Evolutionary conservation across 2,113 vertebrate species (phyloP), one percentile per base, ranked within the genome.

Genomic region (Falco punctatus): DNA sequence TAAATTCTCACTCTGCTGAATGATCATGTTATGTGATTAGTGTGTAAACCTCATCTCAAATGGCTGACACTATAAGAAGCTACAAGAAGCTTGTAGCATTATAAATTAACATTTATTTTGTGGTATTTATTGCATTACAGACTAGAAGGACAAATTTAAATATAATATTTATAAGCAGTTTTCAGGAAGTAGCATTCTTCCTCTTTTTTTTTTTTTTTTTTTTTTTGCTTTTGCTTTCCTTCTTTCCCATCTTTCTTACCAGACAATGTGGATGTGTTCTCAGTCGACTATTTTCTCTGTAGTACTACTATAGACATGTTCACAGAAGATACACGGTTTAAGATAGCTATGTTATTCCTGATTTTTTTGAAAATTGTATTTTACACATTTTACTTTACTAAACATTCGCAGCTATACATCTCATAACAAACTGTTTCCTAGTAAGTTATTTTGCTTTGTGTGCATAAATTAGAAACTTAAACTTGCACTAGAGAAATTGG

Each of bases 321-420:
- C 78, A 17, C 49, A 49, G 35, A 66, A 62, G 35, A 67, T 26
- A 35, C 13, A 35, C 10, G 19, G 19, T 62, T 66, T 71, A 24
- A 64, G 44, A 42, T 11, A 87, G 38, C 1, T 17, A 23, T 33
- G 69, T 52, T n/a, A 59, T 35, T 87, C 46, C 21, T 59, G 9
- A 23, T 74, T 10, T 48, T n/a, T 51, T 32, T 40, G n/a, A 28
- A 40, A 22, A 23, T 3, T 8, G 2, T 24, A 8, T 55, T 75
- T 90, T 70, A 38, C 7, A 64, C 62, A 67, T 74, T 87, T 44
- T 49, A 22, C 26, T 28, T 85, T 46, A 77, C 19, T 67, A 85
- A 72, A 54, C 4, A 40, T 33, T 2, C 0, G 0, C 57, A 77
- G n/a, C 13, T 46, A 19, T 33, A 52, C 30, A 52, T 52, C 9